Percentiles rank a stretch among this genome's conserved stretches.
Conservation (phyloP, 2,888 invertebrate genomes). For the Aplocera efformata region DNA sequence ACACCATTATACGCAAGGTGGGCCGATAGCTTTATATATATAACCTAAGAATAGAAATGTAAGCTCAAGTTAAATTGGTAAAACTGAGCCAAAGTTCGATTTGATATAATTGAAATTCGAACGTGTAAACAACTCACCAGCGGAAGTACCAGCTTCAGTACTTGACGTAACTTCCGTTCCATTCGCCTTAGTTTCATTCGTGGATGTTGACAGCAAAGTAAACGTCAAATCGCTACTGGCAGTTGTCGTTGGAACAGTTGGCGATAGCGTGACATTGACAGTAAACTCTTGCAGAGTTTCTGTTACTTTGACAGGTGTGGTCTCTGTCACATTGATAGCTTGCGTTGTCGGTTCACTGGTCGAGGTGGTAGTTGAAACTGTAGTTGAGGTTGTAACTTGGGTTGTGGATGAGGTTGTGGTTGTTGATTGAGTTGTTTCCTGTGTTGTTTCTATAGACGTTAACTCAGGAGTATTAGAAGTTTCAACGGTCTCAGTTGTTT, state of each 20-base stretch:
- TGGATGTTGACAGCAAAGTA: constrained; percentile 38
- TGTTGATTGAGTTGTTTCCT: constrained; percentile 62
- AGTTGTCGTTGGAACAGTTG: constrained; percentile 52
- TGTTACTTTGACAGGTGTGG: constrained; percentile 2
- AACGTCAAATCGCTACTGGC: constrained; percentile 41
- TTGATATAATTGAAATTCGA: no score
- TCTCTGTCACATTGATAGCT: constrained; percentile 9
- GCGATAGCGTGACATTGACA: constrained; percentile 61
- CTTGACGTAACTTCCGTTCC: constrained; percentile 33
- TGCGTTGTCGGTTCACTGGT: constrained; percentile 5
- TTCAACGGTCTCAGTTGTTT: constrained; percentile 26
- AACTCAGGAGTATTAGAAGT: constrained; percentile 33
- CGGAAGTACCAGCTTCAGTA: constrained; percentile 11
- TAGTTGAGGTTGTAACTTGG: constrained; percentile 5
- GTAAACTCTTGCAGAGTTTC: constrained; percentile 50
- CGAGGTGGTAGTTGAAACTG: constrained; percentile 39
- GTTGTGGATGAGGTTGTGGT: constrained; percentile 37
- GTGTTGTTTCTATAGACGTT: no score
- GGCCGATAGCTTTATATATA: no score
- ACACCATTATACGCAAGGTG: no score
- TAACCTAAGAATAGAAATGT: no score
- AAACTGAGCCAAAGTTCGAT: no score
- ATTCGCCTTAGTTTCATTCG: constrained; percentile 33
- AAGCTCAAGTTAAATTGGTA: no score
- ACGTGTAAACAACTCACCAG: no score